These are phyloP conservation scores for Troides helena DNA, from an alignment of 2,888 invertebrate species.

Conservation along the genomic window DNA sequence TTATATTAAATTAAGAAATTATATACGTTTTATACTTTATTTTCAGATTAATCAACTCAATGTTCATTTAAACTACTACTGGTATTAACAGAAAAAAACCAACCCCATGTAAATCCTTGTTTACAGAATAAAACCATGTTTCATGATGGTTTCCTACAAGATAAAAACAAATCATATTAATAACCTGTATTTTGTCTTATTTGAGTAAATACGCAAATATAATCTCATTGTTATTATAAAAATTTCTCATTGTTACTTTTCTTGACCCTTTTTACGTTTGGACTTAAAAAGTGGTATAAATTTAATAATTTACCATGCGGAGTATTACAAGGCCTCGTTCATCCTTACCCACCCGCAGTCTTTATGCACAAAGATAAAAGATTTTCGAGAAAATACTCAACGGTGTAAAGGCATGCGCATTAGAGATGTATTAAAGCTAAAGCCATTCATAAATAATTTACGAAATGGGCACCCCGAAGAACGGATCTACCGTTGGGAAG, in stretches of 20 bases:
- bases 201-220: too few relatives aligned
- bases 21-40: too few relatives aligned
- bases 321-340: not conserved
- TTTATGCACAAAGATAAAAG: constrained; percentile 1
- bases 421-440: constrained; percentile 26
- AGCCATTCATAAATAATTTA: constrained; percentile 27
- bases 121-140: too few relatives aligned
- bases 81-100: too few relatives aligned
- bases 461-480: constrained; percentile 22
- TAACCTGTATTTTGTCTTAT: too few relatives aligned
- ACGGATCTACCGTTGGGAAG: constrained; percentile 12
- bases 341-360: not conserved
- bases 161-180: too few relatives aligned
- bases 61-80: too few relatives aligned
- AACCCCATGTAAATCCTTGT: too few relatives aligned
- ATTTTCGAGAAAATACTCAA: constrained; percentile 1
- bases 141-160: too few relatives aligned
- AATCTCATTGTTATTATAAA: not conserved
- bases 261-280: not conserved
- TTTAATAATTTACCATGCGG: not conserved
- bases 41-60: too few relatives aligned
- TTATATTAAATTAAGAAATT: too few relatives aligned
- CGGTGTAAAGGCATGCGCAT: constrained; percentile 25
- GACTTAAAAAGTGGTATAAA: not conserved
- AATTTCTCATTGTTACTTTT: not conserved